These are phyloP conservation scores for Cyclargus thomasi DNA, from an alignment of 1,140 invertebrate genomes.

Conservation along the genomic window DNA sequence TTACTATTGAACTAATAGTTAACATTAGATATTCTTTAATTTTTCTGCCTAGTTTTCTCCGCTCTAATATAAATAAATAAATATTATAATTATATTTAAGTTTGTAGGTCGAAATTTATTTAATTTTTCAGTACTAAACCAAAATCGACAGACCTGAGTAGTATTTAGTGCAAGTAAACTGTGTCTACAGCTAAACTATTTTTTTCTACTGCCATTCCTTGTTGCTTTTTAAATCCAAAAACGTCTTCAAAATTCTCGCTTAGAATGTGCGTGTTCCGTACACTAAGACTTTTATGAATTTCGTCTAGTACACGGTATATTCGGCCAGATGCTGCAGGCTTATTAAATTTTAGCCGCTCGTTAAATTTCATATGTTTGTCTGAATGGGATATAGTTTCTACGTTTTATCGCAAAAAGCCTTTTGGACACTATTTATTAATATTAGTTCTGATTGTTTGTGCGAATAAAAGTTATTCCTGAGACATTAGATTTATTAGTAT, in stretches of 20 bases:
- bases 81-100: no score
- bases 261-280: slow-evolving; percentile 21
- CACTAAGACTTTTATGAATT: slow-evolving; percentile 52
- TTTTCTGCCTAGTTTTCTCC: no score
- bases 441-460: slow-evolving; percentile 1
- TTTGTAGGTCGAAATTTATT: no score
- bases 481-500: neutral
- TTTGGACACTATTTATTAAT: neutral
- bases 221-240: no score
- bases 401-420: slow-evolving; percentile 14
- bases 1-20: no score
- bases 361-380: slow-evolving; percentile 28
- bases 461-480: neutral
- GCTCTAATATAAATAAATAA: no score
- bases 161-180: no score
- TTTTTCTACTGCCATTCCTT: no score
- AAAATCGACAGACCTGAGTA: no score
- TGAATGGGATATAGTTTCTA: slow-evolving; percentile 22
- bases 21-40: no score
- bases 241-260: neutral
- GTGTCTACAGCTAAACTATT: no score
- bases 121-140: no score
- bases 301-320: slow-evolving; percentile 37
- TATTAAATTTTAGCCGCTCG: slow-evolving; percentile 43
- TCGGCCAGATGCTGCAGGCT: slow-evolving; percentile 43